Evolutionary conservation across 2,888 invertebrate genomes (phyloP).

Genomic region (Drosophila cognata): DNA sequence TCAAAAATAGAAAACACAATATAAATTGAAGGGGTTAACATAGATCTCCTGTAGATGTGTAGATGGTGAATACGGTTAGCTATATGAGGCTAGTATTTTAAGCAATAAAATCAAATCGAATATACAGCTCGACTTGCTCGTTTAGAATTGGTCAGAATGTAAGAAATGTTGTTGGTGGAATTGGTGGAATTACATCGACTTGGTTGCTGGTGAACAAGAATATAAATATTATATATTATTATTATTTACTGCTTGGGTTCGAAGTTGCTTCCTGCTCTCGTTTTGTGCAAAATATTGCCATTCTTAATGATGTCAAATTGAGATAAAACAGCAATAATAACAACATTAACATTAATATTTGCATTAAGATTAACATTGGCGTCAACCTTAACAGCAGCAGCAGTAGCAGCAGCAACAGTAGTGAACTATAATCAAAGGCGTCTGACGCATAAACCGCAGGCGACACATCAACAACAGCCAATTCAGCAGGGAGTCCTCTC

Average conservation of each 20-base stretch:
- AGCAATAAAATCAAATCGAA: too few relatives aligned
- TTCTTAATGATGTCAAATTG: constrained; percentile 36
- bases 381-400: not conserved
- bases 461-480: constrained; percentile 43
- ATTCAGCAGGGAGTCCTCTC: constrained; percentile 35
- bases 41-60: too few relatives aligned
- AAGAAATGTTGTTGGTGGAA: not conserved
- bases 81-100: too few relatives aligned
- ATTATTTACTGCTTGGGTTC: not conserved
- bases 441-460: constrained; percentile 56
- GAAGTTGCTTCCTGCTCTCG: not conserved
- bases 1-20: too few relatives aligned
- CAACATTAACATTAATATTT: not conserved
- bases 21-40: too few relatives aligned
- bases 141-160: not conserved
- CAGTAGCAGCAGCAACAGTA: constrained; percentile 12
- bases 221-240: not conserved
- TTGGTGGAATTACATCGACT: too few relatives aligned
- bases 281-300: not conserved
- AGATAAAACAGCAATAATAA: constrained; percentile 16
- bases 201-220: not conserved
- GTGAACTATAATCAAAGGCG: constrained; percentile 53
- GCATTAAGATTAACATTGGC: not conserved
- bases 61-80: too few relatives aligned
- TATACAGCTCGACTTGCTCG: not conserved